Conservation (phyloP, 2,888 invertebrate genomes). For the Koerneria pararmatus region DNA sequence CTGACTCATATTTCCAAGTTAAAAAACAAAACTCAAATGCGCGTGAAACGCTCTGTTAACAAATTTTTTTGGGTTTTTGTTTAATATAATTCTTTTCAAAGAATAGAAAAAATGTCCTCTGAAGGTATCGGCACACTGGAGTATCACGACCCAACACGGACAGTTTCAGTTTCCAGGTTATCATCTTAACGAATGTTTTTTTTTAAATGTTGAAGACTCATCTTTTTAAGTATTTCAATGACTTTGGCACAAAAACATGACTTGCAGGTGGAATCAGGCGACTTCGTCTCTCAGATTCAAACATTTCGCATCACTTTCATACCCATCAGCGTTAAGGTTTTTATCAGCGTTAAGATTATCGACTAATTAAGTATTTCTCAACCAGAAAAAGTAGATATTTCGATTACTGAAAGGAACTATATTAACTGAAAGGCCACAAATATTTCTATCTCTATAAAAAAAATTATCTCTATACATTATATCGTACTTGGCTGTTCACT, state of each 20-base stretch:
- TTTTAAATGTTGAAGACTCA: constrained; percentile 1
- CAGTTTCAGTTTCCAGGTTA: constrained; percentile 54
- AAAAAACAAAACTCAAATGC: too few species aligned
- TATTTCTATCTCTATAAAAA: too few species aligned
- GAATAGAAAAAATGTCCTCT: too few species aligned
- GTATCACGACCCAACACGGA: constrained; percentile 42
- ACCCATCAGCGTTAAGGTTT: constrained; percentile 47
- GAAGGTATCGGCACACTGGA: constrained; percentile 50
- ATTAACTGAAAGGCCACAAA: too few species aligned
- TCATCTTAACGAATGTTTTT: constrained; percentile 9
- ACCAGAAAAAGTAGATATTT: not conserved
- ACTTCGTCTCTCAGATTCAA: constrained; percentile 48
- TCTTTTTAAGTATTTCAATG: not conserved
- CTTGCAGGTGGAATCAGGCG: constrained; percentile 46
- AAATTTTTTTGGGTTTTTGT: too few species aligned
- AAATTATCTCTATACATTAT: too few species aligned
- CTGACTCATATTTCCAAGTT: too few species aligned
- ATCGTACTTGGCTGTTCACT: too few species aligned
- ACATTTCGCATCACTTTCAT: constrained; percentile 54
- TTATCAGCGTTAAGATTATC: not conserved
- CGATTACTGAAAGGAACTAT: constrained; percentile 2
- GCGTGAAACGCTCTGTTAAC: too few species aligned
- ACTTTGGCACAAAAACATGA: not conserved
- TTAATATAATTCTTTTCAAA: too few species aligned
- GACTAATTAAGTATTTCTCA: not conserved